Evolutionary conservation across 2,797 vertebrate genomes (phyloP), one percentile per base, ranked within the genome.

Genomic region (Tolypeutes matacus): DNA sequence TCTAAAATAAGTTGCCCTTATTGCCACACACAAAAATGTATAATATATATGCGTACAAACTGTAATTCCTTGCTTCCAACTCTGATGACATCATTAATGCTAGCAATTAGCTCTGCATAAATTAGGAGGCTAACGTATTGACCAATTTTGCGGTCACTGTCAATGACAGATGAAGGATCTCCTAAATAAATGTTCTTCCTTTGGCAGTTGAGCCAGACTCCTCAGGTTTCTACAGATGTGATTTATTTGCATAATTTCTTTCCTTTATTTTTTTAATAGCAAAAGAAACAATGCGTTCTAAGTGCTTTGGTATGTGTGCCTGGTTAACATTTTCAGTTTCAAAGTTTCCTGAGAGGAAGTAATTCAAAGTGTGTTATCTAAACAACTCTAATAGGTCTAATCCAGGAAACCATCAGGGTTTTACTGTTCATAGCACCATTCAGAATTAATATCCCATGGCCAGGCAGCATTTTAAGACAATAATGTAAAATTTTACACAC

Each of bases 311-410:
- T 94, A 96, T 96, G 88, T 69, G 70, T 53, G 98, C 92, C 20
- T 97, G 97, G 96, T 77, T 97, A 98, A 95, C 94, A 82, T 96
- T 95, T 97, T 96, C 94, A 96, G 96, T 90, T 97, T 94, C 36
- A 1, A 39, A 91, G 92, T 96, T 98, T 99, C 98, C 98, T 98
- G 97, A 98, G 77, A 98, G 98, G 98, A 99, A 98, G 98, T 98
- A 90, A 96, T 98, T 98, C 97, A 96, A 97, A 97, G 93, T 97
- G 95, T 97, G 97, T 98, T 98, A 98, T 98, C 98, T 98, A 98
- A 98, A 98, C 98, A 98, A 97, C 91, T 89, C 96, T 96, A 98
- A 98, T 97, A 97, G 96, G 95, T 94, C 97, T 97, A 98, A 98
- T 98, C 97, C 98, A 98, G 98, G 98, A 99, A 99, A 97, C 95